These are phyloP conservation scores for Gallinago media DNA, from an alignment of 2,113 vertebrate genomes.

Conservation along the genomic window DNA sequence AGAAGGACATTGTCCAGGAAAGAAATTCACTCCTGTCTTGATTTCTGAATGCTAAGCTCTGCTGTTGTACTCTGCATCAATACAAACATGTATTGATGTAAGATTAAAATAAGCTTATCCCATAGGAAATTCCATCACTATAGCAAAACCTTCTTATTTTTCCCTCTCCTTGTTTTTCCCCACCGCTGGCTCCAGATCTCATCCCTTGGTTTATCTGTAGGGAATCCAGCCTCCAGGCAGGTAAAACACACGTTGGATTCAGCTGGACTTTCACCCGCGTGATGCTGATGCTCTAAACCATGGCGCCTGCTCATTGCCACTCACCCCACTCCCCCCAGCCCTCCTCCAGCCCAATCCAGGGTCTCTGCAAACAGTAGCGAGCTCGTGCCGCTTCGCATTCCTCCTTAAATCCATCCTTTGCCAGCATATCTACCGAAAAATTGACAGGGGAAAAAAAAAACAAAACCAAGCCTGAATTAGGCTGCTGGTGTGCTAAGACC, in stretches of 20 bases:
- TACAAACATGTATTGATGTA: neutral
- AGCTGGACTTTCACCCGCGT: neutral
- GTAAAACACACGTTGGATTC: neutral
- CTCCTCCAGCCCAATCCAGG: neutral
- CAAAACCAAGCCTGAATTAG: neutral
- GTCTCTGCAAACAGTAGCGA: neutral
- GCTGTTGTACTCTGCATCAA: neutral
- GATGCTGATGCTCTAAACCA: neutral
- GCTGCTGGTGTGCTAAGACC: slow-evolving; percentile 69
- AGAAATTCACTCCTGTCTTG: neutral
- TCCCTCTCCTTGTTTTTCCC: neutral
- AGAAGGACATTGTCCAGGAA: neutral
- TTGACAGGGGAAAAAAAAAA: too few relatives aligned
- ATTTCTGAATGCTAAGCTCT: neutral
- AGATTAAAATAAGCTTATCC: neutral
- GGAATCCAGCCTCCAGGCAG: neutral
- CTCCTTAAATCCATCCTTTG: slow-evolving; percentile 51
- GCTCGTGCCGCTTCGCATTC: neutral
- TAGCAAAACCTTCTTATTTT: neutral
- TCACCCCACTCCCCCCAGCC: neutral
- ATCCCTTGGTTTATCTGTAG: neutral
- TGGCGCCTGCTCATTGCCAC: fast-evolving
- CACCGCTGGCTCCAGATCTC: neutral
- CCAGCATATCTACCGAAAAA: neutral
- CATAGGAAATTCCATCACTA: fast-evolving